Base-by-base conservation (phyloP, 1,140 invertebrate species). In the Eriocheir sinensis region DNA sequence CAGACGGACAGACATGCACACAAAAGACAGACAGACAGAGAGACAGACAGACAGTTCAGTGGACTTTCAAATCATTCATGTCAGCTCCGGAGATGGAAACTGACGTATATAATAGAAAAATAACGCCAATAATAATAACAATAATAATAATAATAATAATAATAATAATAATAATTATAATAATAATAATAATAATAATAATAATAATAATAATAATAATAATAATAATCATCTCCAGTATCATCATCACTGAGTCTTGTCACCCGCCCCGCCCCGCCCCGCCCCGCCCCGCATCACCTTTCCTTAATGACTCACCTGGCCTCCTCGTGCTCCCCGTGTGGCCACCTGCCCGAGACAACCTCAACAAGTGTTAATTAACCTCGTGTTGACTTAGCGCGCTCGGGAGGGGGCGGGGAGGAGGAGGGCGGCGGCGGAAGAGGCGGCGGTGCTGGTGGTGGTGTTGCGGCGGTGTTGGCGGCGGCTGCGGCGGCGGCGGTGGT, bases 281-380 rank as follows among this genome's bases (percentile, higher is more conserved):
- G 40, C 8, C 32, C 40, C 34, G 17, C 83, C 0, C 40, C 34
- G 9, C 83, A 21, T 27, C 48, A 3, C 48, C 41, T 40, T 32
- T 41, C 60, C 4, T n/a, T 72, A n/a, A 72, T 72, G 27, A n/a
- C 60, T 72, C 60, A 72, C 27, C 60, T 44, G 89, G 12, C 60
- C n/a, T 72, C 4, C 21, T 72, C 60, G 60, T n/a, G 60, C n/a
- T 72, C 60, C 60, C 21, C 60, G 21, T 21, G 60, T 72, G 60
- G n/a, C 60, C 60, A 72, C 60, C n/a, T 17, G 21, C 4, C 60
- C 60, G 60, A 72, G 60, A 72, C 60, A 72, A n/a, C 60, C 60
- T 72, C 60, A 72, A 72, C 60, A 72, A 72, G 60, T 72, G 60
- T 72, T 72, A 72, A 72, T 72, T 72, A 72, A 72, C 60, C 60